phyloP scores from a whole-genome alignment of 2,113 vertebrate species.

The Aldabrachelys gigantea region DNA sequence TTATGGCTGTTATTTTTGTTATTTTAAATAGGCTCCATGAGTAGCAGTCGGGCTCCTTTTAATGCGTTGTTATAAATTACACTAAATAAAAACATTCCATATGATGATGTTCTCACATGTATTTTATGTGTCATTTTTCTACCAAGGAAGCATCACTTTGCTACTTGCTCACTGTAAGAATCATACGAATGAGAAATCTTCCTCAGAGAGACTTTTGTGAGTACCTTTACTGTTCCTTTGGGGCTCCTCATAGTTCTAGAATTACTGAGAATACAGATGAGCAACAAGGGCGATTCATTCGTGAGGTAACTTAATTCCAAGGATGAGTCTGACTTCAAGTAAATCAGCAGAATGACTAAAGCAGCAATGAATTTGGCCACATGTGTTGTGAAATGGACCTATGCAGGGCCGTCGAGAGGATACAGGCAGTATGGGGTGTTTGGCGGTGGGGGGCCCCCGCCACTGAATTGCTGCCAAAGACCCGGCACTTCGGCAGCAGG shows the following conservation, averaged over 20 bases:
- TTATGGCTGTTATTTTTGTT: not conserved
- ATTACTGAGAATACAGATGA: not conserved
- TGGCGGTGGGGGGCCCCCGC: too few species aligned
- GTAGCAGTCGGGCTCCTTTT: not conserved
- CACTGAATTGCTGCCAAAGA: too few species aligned
- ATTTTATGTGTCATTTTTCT: not conserved
- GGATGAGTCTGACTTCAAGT: not conserved
- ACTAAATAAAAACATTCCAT: not conserved
- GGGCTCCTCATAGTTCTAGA: not conserved
- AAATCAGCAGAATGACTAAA: not conserved
- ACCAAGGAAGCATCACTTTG: conserved; percentile 64
- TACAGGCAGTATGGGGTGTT: too few species aligned
- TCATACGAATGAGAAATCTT: conserved; percentile 77
- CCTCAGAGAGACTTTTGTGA: conserved; percentile 77
- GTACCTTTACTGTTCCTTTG: conserved; percentile 42
- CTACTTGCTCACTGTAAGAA: conserved; percentile 74
- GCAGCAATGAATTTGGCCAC: not conserved
- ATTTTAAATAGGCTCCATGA: not conserved
- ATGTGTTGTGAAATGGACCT: not conserved
- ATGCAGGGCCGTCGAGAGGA: not conserved
- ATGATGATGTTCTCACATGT: not conserved
- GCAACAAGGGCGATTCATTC: not conserved
- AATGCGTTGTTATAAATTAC: not conserved
- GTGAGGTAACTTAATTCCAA: not conserved
- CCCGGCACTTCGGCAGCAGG: too few species aligned